Percentiles rank a stretch among this genome's conserved stretches.
Evolutionary conservation across 2,888 invertebrate genomes (phyloP).

Genomic region (Thumatha senex): DNA sequence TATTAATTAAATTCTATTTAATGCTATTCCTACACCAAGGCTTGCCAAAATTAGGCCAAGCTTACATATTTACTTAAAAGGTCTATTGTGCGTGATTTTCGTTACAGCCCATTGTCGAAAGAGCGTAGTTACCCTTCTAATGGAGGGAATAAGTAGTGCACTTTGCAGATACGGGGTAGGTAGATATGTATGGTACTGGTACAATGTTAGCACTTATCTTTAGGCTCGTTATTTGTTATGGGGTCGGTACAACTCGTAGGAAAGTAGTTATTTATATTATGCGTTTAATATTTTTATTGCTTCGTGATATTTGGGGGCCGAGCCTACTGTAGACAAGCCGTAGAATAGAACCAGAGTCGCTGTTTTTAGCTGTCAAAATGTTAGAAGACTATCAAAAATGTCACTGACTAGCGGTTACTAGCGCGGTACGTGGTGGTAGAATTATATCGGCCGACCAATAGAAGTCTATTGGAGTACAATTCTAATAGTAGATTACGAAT

Average conservation of each 20-base stretch:
- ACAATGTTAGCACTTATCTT: constrained; percentile 23
- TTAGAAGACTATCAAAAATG: too few species aligned
- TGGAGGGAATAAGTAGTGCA: constrained; percentile 41
- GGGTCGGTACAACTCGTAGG: neutral
- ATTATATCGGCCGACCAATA: too few species aligned
- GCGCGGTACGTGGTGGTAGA: too few species aligned
- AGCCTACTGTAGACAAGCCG: too few species aligned
- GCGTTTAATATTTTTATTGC: too few species aligned
- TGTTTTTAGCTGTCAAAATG: too few species aligned
- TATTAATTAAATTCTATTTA: neutral
- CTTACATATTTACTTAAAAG: neutral
- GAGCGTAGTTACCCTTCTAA: constrained; percentile 45
- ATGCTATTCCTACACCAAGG: neutral
- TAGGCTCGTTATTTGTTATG: neutral
- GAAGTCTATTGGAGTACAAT: too few species aligned
- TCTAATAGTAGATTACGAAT: too few species aligned
- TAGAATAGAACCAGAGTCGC: too few species aligned
- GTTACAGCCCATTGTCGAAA: constrained; percentile 44
- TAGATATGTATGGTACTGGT: neutral
- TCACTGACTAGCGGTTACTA: too few species aligned
- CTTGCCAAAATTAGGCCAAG: neutral
- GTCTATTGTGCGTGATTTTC: constrained; percentile 36
- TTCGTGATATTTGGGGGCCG: too few species aligned
- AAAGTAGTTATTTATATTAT: neutral
- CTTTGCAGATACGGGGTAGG: neutral